Conservation (phyloP, 2,113 vertebrate genomes). For the Phylloscopus whistleri region DNA sequence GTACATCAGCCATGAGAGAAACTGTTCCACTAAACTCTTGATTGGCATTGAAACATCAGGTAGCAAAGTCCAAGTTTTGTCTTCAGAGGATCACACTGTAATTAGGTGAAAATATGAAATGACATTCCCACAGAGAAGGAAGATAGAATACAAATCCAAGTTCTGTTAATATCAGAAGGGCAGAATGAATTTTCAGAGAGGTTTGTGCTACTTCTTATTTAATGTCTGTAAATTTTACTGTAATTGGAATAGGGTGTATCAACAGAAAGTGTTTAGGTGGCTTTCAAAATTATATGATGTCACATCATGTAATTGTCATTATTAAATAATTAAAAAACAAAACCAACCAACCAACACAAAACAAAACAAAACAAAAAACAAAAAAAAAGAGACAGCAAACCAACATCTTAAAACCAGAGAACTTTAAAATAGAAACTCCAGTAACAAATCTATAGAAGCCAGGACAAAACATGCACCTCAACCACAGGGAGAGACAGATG, state of each 20-base stretch:
- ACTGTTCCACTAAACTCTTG: not conserved
- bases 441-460: not conserved
- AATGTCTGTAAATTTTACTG: not conserved
- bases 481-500: not conserved
- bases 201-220: not conserved
- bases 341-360: not conserved
- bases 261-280: not conserved
- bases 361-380: too few relatives aligned
- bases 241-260: not conserved
- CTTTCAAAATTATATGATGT: not conserved
- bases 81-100: not conserved
- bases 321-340: not conserved
- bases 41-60: not conserved
- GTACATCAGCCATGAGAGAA: not conserved
- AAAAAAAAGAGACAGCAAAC: too few relatives aligned
- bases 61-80: not conserved
- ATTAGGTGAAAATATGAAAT: not conserved
- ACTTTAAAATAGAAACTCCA: not conserved
- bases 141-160: not conserved
- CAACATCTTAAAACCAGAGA: not conserved
- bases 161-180: not conserved
- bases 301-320: not conserved
- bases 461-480: not conserved
- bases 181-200: not conserved
- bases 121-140: not conserved